Conservation (phyloP, 2,797 vertebrate species). For the Galagoides demidoff region DNA sequence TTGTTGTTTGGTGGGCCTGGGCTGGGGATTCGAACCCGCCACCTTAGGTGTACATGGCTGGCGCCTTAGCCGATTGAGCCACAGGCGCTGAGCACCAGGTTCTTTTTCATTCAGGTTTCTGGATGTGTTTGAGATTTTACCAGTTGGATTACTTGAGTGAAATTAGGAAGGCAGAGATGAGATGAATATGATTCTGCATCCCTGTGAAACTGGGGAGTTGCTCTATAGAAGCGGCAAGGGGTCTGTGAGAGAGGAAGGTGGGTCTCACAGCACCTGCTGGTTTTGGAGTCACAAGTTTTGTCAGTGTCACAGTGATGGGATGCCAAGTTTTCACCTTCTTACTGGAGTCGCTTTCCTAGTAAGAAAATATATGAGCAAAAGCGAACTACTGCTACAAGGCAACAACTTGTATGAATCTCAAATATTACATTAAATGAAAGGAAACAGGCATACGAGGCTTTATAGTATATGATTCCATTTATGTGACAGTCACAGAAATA, state of each 20-base stretch:
- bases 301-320: neutral
- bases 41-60: too few relatives aligned
- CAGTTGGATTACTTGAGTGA: neutral
- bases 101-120: neutral
- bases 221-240: too few relatives aligned
- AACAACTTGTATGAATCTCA: neutral
- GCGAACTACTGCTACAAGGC: neutral
- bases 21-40: too few relatives aligned
- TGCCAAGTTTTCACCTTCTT: neutral
- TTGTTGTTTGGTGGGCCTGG: too few relatives aligned
- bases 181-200: rapidly evolving
- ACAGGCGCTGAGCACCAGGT: too few relatives aligned
- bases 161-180: neutral
- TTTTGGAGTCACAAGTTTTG: neutral
- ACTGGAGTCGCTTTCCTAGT: neutral
- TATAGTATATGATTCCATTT: neutral
- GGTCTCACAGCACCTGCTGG: neutral
- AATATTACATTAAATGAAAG: neutral
- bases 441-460: neutral
- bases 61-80: too few relatives aligned
- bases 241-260: neutral
- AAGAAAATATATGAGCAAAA: neutral
- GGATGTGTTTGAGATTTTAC: neutral
- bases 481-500: neutral
- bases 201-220: too few relatives aligned